Evolutionary conservation across 2,797 vertebrate species (phyloP).

Genomic region (Leptodactylus fallax): DNA sequence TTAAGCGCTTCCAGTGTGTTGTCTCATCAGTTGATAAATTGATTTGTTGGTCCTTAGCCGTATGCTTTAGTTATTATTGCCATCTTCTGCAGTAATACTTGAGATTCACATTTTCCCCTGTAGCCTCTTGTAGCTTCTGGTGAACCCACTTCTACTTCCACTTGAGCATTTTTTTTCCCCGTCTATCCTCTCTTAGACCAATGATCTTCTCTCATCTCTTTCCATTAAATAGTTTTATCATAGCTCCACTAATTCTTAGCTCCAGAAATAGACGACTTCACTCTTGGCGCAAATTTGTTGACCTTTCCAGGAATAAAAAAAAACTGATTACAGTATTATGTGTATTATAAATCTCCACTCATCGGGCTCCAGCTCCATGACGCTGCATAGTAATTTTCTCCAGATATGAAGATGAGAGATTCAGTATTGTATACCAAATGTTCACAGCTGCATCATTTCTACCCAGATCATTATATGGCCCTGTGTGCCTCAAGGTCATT

Average conservation of each 20-base stretch:
- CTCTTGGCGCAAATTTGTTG: conserved; percentile 21
- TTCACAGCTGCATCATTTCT: conserved; percentile 52
- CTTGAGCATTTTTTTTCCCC: conserved; percentile 27
- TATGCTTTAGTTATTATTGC: not conserved
- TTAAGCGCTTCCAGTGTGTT: not conserved
- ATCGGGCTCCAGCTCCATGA: conserved; percentile 2
- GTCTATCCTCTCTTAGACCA: not conserved
- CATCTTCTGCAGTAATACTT: conserved; percentile 26
- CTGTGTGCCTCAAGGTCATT: conserved; percentile 54
- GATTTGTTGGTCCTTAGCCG: conserved; percentile 30
- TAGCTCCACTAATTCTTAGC: conserved; percentile 19
- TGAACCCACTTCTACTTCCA: conserved; percentile 41
- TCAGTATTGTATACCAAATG: conserved; percentile 45
- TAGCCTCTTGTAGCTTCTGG: conserved; percentile 24
- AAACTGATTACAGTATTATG: conserved; percentile 18
- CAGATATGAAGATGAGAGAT: conserved; percentile 14
- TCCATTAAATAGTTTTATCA: conserved; percentile 43
- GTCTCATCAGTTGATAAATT: conserved; percentile 28
- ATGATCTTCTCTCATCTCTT: conserved; percentile 42
- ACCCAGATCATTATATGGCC: conserved; percentile 48
- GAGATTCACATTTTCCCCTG: conserved; percentile 22
- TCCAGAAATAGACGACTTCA: not conserved
- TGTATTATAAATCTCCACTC: conserved; percentile 11
- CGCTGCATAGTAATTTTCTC: conserved; percentile 11
- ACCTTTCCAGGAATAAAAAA: conserved; percentile 38